Evolutionary conservation across 2,797 vertebrate genomes (phyloP).

Genomic region (Delichon dasypus): DNA sequence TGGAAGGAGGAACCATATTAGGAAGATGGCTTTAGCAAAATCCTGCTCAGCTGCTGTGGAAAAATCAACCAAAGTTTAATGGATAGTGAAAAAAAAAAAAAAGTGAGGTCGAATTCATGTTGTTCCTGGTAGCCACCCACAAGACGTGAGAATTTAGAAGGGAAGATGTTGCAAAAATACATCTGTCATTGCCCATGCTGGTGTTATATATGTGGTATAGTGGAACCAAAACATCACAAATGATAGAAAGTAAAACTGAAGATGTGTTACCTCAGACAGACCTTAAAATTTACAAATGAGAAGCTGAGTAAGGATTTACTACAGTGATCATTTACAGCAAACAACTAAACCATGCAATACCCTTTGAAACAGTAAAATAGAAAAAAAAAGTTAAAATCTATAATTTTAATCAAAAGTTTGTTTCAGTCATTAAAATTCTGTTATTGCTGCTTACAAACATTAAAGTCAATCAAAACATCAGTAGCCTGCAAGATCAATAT

Average conservation of each 20-base stretch:
- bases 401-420: slow-evolving; percentile 88
- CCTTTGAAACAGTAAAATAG: slow-evolving; percentile 76
- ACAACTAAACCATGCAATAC: slow-evolving; percentile 66
- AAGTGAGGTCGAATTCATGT: background rate
- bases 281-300: slow-evolving; percentile 72
- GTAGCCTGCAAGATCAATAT: slow-evolving; percentile 84
- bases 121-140: background rate
- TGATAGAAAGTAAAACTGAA: slow-evolving; percentile 46
- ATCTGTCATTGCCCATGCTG: background rate
- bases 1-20: background rate
- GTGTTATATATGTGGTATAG: background rate
- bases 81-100: background rate
- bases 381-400: slow-evolving; percentile 78
- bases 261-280: slow-evolving; percentile 41
- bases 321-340: slow-evolving; percentile 65
- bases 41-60: background rate
- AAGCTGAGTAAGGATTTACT: slow-evolving; percentile 69
- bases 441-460: slow-evolving; percentile 84
- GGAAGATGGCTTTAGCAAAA: background rate
- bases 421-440: slow-evolving; percentile 82
- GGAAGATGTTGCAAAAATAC: background rate
- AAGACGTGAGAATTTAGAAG: background rate
- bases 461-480: slow-evolving; percentile 83
- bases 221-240: slow-evolving; percentile 27
- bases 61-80: background rate